Conservation (phyloP, 2,797 vertebrate species). For the Chromis chromis region DNA sequence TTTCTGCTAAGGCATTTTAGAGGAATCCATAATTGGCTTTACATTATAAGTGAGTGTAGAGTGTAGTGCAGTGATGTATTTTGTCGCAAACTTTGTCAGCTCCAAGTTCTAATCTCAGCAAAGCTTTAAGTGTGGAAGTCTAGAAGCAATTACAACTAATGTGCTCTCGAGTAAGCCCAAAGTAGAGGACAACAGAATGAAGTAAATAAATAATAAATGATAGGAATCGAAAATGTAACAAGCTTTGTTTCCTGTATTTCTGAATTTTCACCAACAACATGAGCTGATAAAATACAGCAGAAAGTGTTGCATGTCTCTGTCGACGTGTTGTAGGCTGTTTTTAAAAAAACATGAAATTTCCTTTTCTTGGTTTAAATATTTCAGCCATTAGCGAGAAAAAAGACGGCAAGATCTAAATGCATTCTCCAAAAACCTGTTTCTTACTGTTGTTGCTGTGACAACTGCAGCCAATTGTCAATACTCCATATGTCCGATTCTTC, state of each 20-base stretch:
- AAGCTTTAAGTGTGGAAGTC: background rate
- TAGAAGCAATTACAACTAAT: background rate
- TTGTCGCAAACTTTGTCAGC: background rate
- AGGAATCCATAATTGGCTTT: constrained; percentile 13
- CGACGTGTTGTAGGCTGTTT: no score
- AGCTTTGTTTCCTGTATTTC: no score
- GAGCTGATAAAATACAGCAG: no score
- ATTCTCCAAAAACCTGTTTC: background rate
- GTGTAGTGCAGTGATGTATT: background rate
- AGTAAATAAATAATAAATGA: background rate
- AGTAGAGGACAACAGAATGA: background rate
- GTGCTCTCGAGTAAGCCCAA: background rate
- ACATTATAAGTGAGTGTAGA: background rate
- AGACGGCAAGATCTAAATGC: background rate
- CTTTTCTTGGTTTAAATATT: background rate
- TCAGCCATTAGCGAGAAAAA: background rate
- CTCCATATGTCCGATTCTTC: background rate
- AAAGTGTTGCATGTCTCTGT: no score
- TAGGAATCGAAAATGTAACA: background rate
- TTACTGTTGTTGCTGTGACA: background rate
- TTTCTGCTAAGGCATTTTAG: constrained; percentile 13
- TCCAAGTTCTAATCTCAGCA: background rate
- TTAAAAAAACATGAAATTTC: no score
- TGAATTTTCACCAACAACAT: no score
- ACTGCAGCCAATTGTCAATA: background rate